phyloP scores from a whole-genome alignment of 2,888 invertebrate species.

The Ametastegia equiseti region DNA sequence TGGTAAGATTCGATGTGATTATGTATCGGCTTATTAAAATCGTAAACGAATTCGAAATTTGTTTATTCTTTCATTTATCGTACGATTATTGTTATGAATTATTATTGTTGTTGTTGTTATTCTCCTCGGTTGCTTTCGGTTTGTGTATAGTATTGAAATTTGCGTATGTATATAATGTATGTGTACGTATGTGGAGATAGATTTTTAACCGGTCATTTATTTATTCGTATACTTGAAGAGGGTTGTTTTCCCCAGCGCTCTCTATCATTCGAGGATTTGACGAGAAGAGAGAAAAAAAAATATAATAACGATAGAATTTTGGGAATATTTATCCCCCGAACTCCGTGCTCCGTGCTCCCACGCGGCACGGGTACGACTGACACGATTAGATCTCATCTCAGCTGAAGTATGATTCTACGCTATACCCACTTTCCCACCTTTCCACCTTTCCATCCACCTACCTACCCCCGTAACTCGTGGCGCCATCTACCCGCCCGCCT shows the following conservation, averaged over 20 bases:
- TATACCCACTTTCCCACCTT: no score
- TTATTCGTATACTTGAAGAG: no score
- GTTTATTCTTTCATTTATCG: neutral
- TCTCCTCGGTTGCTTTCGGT: neutral
- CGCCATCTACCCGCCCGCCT: slow-evolving; percentile 37
- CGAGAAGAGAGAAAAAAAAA: neutral
- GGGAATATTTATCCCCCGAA: no score
- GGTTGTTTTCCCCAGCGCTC: no score
- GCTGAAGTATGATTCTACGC: neutral
- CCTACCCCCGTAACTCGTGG: slow-evolving; percentile 4
- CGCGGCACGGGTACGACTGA: slow-evolving; percentile 42
- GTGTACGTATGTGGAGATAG: no score
- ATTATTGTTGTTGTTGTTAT: neutral
- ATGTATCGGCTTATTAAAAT: no score
- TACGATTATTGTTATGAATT: neutral
- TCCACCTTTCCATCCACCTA: neutral
- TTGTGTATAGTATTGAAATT: no score
- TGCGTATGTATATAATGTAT: neutral
- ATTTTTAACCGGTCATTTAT: no score
- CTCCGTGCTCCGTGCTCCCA: neutral
- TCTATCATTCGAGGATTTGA: neutral
- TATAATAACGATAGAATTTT: no score
- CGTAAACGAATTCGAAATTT: no score
- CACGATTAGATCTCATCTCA: slow-evolving; percentile 33
- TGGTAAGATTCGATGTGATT: neutral